Conservation (phyloP, 2,888 invertebrate genomes). For the Endotricha flammealis region DNA sequence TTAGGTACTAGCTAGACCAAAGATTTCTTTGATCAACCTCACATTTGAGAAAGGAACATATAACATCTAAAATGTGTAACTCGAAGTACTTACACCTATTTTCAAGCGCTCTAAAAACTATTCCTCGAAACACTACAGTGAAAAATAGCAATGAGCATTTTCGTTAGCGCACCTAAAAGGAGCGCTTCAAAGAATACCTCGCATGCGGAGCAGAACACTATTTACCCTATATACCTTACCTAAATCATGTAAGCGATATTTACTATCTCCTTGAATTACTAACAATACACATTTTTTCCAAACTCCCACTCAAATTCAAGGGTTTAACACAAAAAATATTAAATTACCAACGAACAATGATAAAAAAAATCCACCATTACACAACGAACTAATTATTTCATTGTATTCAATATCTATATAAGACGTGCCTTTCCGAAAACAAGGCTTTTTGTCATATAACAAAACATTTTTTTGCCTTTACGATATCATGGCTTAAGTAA, state of each 20-base stretch:
- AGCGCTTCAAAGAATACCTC: too few species aligned
- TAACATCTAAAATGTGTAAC: too few species aligned
- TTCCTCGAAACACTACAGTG: too few species aligned
- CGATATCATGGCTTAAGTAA: conserved; percentile 59
- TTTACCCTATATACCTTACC: too few species aligned
- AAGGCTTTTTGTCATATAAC: conserved; percentile 62
- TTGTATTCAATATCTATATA: conserved; percentile 64
- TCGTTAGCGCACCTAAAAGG: too few species aligned
- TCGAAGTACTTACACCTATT: too few species aligned
- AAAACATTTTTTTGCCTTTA: conserved; percentile 56
- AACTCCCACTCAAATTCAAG: conserved; percentile 48
- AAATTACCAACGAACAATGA: conserved; percentile 67
- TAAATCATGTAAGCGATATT: conserved; percentile 28
- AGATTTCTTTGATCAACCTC: too few species aligned
- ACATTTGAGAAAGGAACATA: too few species aligned
- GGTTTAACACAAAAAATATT: conserved; percentile 69
- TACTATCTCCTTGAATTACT: conserved; percentile 33
- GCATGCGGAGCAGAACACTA: too few species aligned
- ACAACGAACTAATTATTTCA: conserved; percentile 70
- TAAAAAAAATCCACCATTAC: conserved; percentile 68
- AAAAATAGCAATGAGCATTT: too few species aligned
- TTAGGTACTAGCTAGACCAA: too few species aligned
- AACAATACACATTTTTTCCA: conserved; percentile 51
- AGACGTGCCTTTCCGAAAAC: conserved; percentile 67
- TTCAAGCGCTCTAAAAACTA: too few species aligned